These are phyloP conservation scores for Zosterops hypoxanthus DNA, from an alignment of 2,113 vertebrate genomes.

Conservation along the genomic window DNA sequence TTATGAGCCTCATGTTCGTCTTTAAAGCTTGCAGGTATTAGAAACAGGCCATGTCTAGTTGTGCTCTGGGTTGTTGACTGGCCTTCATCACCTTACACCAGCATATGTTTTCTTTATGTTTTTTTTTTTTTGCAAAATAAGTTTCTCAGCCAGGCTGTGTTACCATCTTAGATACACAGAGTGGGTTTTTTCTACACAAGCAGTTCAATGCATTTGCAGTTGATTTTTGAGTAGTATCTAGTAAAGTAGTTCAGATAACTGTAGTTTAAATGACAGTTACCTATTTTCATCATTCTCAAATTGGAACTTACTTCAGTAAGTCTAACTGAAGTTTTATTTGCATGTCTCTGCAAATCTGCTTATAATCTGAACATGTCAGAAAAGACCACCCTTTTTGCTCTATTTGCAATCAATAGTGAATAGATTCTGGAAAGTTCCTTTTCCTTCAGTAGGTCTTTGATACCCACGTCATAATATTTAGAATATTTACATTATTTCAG, in stretches of 20 bases:
- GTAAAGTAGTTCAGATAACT: not conserved
- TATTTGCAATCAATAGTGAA: not conserved
- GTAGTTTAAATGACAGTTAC: not conserved
- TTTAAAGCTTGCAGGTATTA: not conserved
- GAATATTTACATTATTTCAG: not conserved
- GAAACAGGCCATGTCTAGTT: not conserved
- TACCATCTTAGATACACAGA: not conserved
- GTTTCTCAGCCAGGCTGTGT: not conserved
- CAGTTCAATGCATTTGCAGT: not conserved
- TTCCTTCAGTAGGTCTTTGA: not conserved
- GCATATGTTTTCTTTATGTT: accelerated
- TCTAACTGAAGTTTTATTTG: not conserved
- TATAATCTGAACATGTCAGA: not conserved
- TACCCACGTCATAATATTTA: not conserved
- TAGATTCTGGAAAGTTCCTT: not conserved
- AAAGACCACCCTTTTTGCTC: not conserved
- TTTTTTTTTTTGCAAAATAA: not conserved
- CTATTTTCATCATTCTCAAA: not conserved
- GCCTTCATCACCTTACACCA: not conserved
- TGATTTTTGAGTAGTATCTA: not conserved
- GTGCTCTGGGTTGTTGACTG: not conserved
- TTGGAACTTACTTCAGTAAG: not conserved
- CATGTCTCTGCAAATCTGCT: not conserved
- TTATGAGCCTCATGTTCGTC: not conserved
- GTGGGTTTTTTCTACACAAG: not conserved